Conservation (phyloP, 2,888 invertebrate genomes). For the Drepanosiphum platanoidis region DNA sequence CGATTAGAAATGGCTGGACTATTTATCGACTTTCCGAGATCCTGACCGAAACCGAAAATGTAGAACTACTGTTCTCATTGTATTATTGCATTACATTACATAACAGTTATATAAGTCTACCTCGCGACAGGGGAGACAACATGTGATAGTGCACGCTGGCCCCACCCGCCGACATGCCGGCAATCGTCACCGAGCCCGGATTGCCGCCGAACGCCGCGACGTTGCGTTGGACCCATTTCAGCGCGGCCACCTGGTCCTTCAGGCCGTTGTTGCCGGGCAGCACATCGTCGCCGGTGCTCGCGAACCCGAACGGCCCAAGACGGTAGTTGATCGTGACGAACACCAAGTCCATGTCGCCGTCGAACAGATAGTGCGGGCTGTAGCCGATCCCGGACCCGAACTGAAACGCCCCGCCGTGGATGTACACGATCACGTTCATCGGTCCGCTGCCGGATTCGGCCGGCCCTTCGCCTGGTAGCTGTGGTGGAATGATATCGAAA, state of each 20-base stretch:
- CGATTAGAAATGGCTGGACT: too few species aligned
- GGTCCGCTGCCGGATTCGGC: slow-evolving; percentile 48
- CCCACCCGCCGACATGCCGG: slow-evolving; percentile 83
- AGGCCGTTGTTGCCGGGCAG: slow-evolving; percentile 82
- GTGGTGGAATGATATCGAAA: background rate
- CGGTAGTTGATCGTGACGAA: slow-evolving; percentile 66
- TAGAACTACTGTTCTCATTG: too few species aligned
- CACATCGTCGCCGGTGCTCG: slow-evolving; percentile 77
- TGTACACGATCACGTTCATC: slow-evolving; percentile 66
- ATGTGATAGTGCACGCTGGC: slow-evolving; percentile 80
- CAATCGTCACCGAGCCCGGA: slow-evolving; percentile 78
- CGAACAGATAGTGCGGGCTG: slow-evolving; percentile 65
- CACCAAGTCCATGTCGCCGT: slow-evolving; percentile 65
- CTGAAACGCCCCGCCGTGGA: slow-evolving; percentile 66
- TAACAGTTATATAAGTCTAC: too few species aligned
- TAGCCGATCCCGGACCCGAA: slow-evolving; percentile 63
- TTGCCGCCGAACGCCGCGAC: slow-evolving; percentile 81
- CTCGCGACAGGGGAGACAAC: slow-evolving; percentile 74
- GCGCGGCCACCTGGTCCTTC: slow-evolving; percentile 82
- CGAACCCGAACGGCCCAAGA: slow-evolving; percentile 71
- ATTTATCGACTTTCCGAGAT: too few species aligned
- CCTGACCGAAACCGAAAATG: too few species aligned
- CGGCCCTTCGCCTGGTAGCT: slow-evolving; percentile 55
- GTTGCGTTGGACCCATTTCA: slow-evolving; percentile 81
- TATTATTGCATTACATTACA: too few species aligned